Evolutionary conservation across 2,797 vertebrate genomes (phyloP), one percentile per base, ranked within the genome.

Genomic region (Megalops cyprinoides): DNA sequence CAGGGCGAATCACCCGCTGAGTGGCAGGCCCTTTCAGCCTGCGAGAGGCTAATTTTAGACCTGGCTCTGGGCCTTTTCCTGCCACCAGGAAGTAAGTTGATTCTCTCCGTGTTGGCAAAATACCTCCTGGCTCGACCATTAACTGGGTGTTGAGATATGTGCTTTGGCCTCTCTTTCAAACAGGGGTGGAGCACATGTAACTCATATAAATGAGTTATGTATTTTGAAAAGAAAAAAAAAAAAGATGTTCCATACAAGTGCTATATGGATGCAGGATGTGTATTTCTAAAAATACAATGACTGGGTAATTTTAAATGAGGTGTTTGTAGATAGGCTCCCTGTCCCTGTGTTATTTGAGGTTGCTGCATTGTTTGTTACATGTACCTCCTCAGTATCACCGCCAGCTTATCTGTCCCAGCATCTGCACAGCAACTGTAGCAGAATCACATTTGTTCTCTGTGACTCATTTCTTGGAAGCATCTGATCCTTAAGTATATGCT

Each of bases 41-140:
- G 67, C 37, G 6, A 20, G 31, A 1, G 34, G 79, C 60, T 83
- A 78, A 81, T 81, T 83, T 75, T 80, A 84, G 78, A 51, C 8
- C 10, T 55, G 71, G 78, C 82, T 37, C 23, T 15, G 15, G 31
- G 62, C 60, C 46, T 23, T 77, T 14, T 39, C 51, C 28, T 75
- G n/a, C 53, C 76, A 62, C 74, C 74, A 62, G 71, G 56, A 49
- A 77, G 78, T 23, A 58, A 80, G 79, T 78, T 78, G 80, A n/a
- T n/a, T n/a, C n/a, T 80, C 62, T 60, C 46, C 49, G 12, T 48
- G 18, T 49, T 58, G 51, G 42, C 39, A 25, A 12, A 12, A 51
- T 49, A 15, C 73, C 73, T 75, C 46, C 73, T 55, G 49, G 4
- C 48, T 10, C 20, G 48, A 49, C 18, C 48, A 37, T 76, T 55